Conservation (phyloP, 2,797 vertebrate genomes). For the Poeciliopsis presidionis region DNA sequence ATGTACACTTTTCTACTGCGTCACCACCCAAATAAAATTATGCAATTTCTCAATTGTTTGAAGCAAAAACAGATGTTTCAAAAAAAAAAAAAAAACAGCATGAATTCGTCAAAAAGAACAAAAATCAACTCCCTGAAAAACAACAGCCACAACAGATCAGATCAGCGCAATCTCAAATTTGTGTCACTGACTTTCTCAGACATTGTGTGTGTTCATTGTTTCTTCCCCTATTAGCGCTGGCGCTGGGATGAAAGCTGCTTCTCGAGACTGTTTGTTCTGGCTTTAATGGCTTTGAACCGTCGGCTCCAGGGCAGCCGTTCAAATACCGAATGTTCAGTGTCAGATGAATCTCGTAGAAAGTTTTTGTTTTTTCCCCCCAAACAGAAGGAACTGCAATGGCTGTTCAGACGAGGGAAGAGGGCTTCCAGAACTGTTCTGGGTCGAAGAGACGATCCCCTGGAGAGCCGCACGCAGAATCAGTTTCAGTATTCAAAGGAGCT, state of each 20-base stretch:
- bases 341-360: neutral
- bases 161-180: neutral
- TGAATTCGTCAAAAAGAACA: neutral
- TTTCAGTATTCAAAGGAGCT: neutral
- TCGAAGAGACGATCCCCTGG: neutral
- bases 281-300: neutral
- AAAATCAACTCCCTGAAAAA: neutral
- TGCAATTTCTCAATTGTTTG: neutral
- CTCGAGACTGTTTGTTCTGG: conserved; percentile 1
- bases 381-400: neutral
- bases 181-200: neutral
- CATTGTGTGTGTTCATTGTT: neutral
- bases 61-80: neutral
- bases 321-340: neutral
- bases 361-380: neutral
- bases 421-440: neutral
- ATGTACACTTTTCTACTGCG: neutral
- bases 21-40: neutral
- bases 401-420: neutral
- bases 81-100: neutral
- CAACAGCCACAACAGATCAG: neutral
- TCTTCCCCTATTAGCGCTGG: neutral
- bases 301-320: neutral
- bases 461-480: neutral
- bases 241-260: neutral